Conservation (phyloP, 2,888 invertebrate genomes). For the Muscina levida region DNA sequence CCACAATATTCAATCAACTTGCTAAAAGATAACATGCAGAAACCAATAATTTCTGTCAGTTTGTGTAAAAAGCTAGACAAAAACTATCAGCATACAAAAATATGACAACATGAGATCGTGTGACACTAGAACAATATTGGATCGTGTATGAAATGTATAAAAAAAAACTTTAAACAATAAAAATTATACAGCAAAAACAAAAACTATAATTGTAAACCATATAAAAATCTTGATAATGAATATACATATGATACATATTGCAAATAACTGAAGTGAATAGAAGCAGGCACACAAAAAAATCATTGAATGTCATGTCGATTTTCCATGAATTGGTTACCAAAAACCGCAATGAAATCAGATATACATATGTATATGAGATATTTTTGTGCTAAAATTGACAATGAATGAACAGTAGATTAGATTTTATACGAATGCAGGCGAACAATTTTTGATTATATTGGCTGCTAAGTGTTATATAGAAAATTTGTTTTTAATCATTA, state of each 20-base stretch:
- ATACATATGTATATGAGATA: too few species aligned
- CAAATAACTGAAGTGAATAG: too few species aligned
- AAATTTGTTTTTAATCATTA: too few species aligned
- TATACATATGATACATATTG: neutral
- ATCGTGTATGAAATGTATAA: too few species aligned
- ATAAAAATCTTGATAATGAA: conserved; percentile 15
- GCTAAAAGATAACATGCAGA: neutral
- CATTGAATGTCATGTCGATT: conserved; percentile 3
- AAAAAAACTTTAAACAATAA: conserved; percentile 1
- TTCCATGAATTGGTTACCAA: neutral
- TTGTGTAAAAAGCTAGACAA: neutral
- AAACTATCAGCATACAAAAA: neutral
- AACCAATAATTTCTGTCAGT: neutral
- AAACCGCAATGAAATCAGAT: neutral
- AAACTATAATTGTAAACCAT: neutral
- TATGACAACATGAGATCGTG: neutral
- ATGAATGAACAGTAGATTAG: too few species aligned
- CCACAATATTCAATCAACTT: neutral
- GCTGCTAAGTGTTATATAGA: too few species aligned
- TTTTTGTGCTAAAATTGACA: too few species aligned
- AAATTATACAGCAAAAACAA: neutral
- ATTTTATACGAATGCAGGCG: too few species aligned
- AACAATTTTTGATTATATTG: too few species aligned
- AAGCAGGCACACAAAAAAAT: neutral
- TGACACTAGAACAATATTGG: neutral